Conservation (phyloP, 2,797 vertebrate species). For the Notolepis coatsorum region DNA sequence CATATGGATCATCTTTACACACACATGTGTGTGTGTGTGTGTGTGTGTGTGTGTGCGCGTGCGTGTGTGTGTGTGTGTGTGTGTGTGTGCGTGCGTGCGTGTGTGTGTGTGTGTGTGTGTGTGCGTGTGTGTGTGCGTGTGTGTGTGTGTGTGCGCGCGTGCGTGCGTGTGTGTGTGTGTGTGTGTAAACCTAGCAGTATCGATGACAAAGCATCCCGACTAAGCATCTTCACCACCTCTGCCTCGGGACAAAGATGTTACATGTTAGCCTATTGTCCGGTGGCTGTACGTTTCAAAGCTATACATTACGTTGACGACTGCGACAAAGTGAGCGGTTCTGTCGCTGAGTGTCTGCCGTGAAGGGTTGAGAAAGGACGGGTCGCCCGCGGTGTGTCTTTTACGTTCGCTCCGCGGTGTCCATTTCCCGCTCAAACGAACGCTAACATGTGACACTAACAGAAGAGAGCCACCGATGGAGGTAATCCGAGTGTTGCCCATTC, state of each 20-base stretch:
- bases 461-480: neutral
- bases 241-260: neutral
- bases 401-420: neutral
- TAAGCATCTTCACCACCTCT: neutral
- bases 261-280: conserved; percentile 1
- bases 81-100: too few relatives aligned
- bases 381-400: neutral
- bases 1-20: too few relatives aligned
- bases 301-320: conserved; percentile 11
- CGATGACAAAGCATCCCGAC: neutral
- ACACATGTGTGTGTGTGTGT: too few relatives aligned
- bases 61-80: too few relatives aligned
- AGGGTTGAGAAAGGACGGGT: neutral
- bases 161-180: too few relatives aligned
- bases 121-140: too few relatives aligned
- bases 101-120: too few relatives aligned
- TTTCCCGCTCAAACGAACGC: neutral
- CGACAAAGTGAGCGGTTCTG: neutral
- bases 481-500: neutral
- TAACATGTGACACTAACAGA: neutral
- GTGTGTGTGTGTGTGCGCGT: too few relatives aligned
- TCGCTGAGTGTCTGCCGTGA: neutral
- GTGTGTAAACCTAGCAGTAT: neutral
- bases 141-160: too few relatives aligned
- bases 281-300: conserved; percentile 3